Base-by-base conservation (phyloP, 2,113 vertebrate species). In the Globicephala melas region DNA sequence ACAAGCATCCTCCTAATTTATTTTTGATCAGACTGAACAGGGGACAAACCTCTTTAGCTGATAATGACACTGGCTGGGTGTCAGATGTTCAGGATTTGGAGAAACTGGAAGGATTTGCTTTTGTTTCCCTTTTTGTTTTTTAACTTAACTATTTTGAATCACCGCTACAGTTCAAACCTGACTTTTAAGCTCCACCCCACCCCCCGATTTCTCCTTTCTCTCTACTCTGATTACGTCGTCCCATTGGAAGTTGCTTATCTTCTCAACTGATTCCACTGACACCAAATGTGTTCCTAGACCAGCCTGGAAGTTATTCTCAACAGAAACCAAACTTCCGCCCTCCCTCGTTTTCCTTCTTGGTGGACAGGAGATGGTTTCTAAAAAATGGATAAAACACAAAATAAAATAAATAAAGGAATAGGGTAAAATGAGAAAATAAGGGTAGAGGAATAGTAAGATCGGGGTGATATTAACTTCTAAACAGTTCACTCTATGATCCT, bases 31-130 rank as follows among this genome's bases (percentile, higher is more conserved):
- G 93, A 94, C 92, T 93, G 67, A 96, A 91, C 28, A 36, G 17
- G 21, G 82, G 96, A 92, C 95, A 97, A 97, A 63, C 95, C 84
- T 95, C 92, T 92, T 96, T 71, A 88, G 71, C 74, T 96, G 96
- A 97, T 84, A 96, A 96, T 96, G 94, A 95, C 65, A 14, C 91
- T 98, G 97, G 95, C 97, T 82, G 53, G 21, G 21, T 70, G 89
- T 94, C 96, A 95, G 81, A 70, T 62, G 93, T 92, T 60, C 91
- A 80, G 89, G 74, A 87, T 95, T 96, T 88, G 44, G 60, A 96
- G 93, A 87, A 97, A 96, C 94, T 92, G 33, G 73, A 89, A 95
- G 58, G 62, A 62, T 91, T 76, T 85, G 85, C 55, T 96, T 58
- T 83, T 26, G 10, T 15, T 70, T 71, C 68, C 65, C 15, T 50